Conservation (phyloP, 2,888 invertebrate genomes). For the Plebejus argus region DNA sequence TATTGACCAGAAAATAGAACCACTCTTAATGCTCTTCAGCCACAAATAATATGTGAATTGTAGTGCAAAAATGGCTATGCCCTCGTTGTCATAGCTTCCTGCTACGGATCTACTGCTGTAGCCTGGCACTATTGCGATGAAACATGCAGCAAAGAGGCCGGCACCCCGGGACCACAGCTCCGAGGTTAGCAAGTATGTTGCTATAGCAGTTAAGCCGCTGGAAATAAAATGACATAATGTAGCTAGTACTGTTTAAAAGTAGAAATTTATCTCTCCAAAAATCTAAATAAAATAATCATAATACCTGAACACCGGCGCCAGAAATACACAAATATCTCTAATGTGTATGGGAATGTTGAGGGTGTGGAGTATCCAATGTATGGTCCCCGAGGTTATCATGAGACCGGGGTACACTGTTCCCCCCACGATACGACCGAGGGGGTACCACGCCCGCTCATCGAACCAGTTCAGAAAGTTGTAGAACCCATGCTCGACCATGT, state of each 20-base stretch:
- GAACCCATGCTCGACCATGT: slow-evolving; percentile 99
- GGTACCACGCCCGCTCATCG: slow-evolving; percentile 99
- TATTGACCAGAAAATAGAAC: slow-evolving; percentile 97
- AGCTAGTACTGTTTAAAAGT: background rate
- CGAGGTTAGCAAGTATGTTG: slow-evolving; percentile 98
- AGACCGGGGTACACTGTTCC: slow-evolving; percentile 99
- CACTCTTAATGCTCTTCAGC: slow-evolving; percentile 98
- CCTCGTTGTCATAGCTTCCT: slow-evolving; percentile 99
- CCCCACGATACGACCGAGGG: slow-evolving; percentile 98
- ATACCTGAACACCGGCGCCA: slow-evolving; percentile 97
- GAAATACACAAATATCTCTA: slow-evolving; percentile 98
- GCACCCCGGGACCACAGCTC: slow-evolving; percentile 98
- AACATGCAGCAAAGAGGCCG: slow-evolving; percentile 98
- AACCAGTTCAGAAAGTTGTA: slow-evolving; percentile 99
- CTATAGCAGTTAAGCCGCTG: slow-evolving; percentile 98
- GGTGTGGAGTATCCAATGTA: slow-evolving; percentile 95
- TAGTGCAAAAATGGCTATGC: slow-evolving; percentile 99
- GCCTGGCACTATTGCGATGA: slow-evolving; percentile 99
- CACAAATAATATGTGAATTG: slow-evolving; percentile 99
- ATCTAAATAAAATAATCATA: slow-evolving; percentile 11
- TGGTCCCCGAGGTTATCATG: slow-evolving; percentile 99
- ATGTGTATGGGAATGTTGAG: slow-evolving; percentile 99
- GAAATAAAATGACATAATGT: slow-evolving; percentile 50
- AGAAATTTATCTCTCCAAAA: background rate
- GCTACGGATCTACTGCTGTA: slow-evolving; percentile 99